phyloP scores from a whole-genome alignment of 2,888 invertebrate species.

The Ctenicera cuprea region DNA sequence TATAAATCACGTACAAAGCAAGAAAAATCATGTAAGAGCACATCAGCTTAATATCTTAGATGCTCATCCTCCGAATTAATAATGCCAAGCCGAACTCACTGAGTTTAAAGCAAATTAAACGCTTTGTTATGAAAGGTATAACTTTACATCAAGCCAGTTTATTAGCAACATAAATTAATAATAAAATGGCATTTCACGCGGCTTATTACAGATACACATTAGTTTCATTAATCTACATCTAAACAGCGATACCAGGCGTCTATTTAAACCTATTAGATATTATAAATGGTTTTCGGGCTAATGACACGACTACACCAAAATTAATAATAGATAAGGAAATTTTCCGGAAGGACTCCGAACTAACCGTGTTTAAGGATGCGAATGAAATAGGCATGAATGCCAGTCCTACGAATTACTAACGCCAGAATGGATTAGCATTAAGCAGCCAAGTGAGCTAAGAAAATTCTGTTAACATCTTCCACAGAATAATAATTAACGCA shows the following conservation, averaged over 20 bases:
- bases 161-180: slow-evolving; percentile 26
- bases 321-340: slow-evolving; percentile 35
- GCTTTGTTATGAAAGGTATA: slow-evolving; percentile 11
- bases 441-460: slow-evolving; percentile 7
- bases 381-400: slow-evolving; percentile 24
- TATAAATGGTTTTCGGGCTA: slow-evolving; percentile 33
- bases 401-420: slow-evolving; percentile 33
- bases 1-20: slow-evolving; percentile 13
- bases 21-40: background rate
- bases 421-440: slow-evolving; percentile 20
- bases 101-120: background rate
- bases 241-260: slow-evolving; percentile 23
- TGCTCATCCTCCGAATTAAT: slow-evolving; percentile 2
- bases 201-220: slow-evolving; percentile 30
- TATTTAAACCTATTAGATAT: slow-evolving; percentile 34
- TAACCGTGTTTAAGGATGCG: slow-evolving; percentile 33
- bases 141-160: slow-evolving; percentile 1
- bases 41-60: background rate
- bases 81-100: background rate
- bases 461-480: slow-evolving; percentile 17
- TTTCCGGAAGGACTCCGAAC: slow-evolving; percentile 32
- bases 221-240: slow-evolving; percentile 33
- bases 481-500: slow-evolving; percentile 6
- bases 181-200: slow-evolving; percentile 19
- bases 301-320: slow-evolving; percentile 32